These are phyloP conservation scores for Apodemia mormo DNA, from an alignment of 2,888 invertebrate genomes.

Conservation along the genomic window DNA sequence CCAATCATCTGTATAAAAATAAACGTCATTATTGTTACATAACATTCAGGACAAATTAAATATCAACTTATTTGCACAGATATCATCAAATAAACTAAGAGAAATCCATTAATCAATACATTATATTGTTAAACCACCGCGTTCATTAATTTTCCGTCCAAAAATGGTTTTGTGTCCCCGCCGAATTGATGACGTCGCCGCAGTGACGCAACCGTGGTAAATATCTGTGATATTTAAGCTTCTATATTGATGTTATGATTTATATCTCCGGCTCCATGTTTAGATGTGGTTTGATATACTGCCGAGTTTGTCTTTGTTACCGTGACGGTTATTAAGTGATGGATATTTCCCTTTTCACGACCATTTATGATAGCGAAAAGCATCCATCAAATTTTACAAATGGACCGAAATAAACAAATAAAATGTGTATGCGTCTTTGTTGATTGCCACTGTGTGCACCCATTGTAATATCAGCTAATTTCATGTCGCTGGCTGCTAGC, in stretches of 20 bases:
- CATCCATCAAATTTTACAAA: too few relatives aligned
- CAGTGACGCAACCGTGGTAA: slow-evolving; percentile 28
- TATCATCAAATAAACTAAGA: background rate
- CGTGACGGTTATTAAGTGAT: background rate
- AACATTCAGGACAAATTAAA: background rate
- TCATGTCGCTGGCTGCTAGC: too few relatives aligned
- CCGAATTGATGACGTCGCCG: slow-evolving; percentile 32
- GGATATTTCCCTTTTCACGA: background rate
- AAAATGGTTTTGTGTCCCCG: slow-evolving; percentile 30
- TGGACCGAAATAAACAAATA: too few relatives aligned
- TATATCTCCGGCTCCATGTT: slow-evolving; percentile 20
- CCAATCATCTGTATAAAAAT: too few relatives aligned
- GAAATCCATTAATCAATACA: slow-evolving; percentile 15
- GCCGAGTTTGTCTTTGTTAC: slow-evolving; percentile 8
- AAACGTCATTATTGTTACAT: background rate
- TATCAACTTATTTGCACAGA: background rate
- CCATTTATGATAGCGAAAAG: background rate
- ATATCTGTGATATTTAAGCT: slow-evolving; percentile 25
- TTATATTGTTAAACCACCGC: slow-evolving; percentile 17
- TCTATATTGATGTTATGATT: slow-evolving; percentile 19
- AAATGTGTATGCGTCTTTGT: too few relatives aligned
- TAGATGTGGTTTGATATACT: slow-evolving; percentile 14
- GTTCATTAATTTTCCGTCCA: slow-evolving; percentile 33
- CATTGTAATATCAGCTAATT: too few relatives aligned
- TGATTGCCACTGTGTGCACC: too few relatives aligned